Evolutionary conservation across 2,888 invertebrate genomes (phyloP).

Genomic region (Thysanoteuthis rhombus): DNA sequence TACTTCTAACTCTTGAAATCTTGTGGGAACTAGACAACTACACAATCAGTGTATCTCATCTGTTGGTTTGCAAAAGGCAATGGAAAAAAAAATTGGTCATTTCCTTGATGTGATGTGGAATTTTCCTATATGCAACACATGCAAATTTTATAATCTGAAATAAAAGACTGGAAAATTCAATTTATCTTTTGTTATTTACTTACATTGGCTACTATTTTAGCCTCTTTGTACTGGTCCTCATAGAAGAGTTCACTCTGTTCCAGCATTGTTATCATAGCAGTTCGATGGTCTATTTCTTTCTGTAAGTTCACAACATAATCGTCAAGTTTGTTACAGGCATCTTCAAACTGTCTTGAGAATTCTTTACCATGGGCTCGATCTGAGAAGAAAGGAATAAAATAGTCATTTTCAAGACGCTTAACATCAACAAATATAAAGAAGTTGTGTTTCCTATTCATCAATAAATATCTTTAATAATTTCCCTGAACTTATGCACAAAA

Average conservation of each 20-base stretch:
- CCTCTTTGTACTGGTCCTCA: constrained; percentile 89
- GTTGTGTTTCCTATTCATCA: background rate
- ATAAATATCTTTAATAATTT: background rate
- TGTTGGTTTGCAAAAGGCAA: too few species aligned
- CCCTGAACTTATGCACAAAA: too few species aligned
- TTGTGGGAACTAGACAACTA: too few species aligned
- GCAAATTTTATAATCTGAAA: background rate
- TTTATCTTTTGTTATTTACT: constrained; percentile 69
- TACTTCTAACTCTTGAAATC: too few species aligned
- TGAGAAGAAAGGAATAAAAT: constrained; percentile 58
- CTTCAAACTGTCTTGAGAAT: constrained; percentile 86
- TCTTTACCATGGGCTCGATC: constrained; percentile 88
- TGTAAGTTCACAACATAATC: constrained; percentile 80
- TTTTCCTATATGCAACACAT: too few species aligned
- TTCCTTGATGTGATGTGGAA: too few species aligned
- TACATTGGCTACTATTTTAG: constrained; percentile 94
- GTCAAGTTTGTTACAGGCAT: constrained; percentile 82
- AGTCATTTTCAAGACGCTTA: background rate
- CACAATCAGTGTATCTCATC: too few species aligned
- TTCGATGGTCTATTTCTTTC: constrained; percentile 83
- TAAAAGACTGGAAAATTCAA: background rate
- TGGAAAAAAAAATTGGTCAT: too few species aligned
- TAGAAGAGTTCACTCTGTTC: constrained; percentile 86
- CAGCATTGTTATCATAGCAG: constrained; percentile 80
- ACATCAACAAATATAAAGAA: background rate